Evolutionary conservation across 2,888 invertebrate genomes (phyloP).

Genomic region (Thecophora atra): DNA sequence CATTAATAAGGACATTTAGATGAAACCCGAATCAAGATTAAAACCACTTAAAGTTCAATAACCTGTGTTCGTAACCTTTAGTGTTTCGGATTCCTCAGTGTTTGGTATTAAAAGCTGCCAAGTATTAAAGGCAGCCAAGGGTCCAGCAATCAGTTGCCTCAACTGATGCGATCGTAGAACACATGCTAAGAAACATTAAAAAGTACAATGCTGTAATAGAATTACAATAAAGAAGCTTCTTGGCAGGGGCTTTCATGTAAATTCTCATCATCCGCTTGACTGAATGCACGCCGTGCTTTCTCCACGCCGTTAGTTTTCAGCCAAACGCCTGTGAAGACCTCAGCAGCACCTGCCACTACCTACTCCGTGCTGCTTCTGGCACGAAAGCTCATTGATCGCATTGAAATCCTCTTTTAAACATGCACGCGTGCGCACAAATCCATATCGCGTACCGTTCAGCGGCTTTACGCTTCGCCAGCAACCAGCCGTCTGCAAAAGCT

Average conservation of each 20-base stretch:
- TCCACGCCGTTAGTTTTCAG: too few species aligned
- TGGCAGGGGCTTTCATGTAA: neutral
- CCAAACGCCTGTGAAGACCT: neutral
- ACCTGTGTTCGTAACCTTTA: neutral
- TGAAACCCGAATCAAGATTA: neutral
- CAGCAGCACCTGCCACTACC: neutral
- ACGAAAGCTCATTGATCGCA: neutral
- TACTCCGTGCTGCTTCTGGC: neutral
- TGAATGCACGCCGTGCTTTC: neutral
- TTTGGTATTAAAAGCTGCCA: too few species aligned
- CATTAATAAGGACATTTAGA: neutral
- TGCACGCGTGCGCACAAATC: constrained; percentile 19
- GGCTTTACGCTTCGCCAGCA: neutral
- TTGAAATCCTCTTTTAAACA: neutral
- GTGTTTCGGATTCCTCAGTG: neutral
- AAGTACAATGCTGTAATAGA: too few species aligned
- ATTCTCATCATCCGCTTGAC: neutral
- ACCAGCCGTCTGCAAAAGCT: neutral
- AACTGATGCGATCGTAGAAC: neutral
- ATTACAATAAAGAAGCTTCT: neutral
- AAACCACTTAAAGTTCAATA: neutral
- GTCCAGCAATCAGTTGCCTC: neutral
- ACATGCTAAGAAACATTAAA: neutral
- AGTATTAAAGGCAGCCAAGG: too few species aligned
- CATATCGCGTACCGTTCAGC: constrained; percentile 1